These are phyloP conservation scores for Erythrolamprus reginae DNA, from an alignment of 2,113 vertebrate species.

Conservation along the genomic window DNA sequence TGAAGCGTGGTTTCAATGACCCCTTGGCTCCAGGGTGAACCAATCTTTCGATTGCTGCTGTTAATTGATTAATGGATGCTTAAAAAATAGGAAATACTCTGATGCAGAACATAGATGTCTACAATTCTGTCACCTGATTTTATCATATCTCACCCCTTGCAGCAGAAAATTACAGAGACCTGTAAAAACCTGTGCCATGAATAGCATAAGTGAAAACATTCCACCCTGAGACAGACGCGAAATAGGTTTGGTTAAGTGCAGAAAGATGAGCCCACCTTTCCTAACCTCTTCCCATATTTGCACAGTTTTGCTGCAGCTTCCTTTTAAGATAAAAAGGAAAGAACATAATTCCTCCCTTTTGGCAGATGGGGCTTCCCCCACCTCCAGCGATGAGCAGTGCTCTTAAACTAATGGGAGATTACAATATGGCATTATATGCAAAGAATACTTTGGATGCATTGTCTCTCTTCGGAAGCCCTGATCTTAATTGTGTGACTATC, in stretches of 20 bases:
- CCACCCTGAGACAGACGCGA: rapidly evolving
- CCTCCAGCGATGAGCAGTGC: background rate
- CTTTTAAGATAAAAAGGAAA: slow-evolving; percentile 10
- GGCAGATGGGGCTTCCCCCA: background rate
- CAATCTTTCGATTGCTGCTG: background rate
- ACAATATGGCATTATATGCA: background rate
- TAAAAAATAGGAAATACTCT: background rate
- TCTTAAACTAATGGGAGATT: slow-evolving; percentile 9
- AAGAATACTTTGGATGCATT: background rate
- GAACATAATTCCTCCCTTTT: background rate
- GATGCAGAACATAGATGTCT: background rate
- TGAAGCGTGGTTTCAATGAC: no score
- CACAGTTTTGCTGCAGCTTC: background rate
- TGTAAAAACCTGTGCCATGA: background rate
- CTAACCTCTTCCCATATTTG: background rate
- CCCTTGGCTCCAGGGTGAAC: background rate
- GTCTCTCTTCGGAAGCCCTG: background rate
- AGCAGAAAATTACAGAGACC: background rate
- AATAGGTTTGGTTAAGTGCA: background rate
- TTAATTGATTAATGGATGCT: background rate
- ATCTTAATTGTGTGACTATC: background rate
- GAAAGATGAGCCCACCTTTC: background rate
- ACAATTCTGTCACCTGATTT: background rate
- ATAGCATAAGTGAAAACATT: rapidly evolving
- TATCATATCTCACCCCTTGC: background rate